Evolutionary conservation across 2,797 vertebrate genomes (phyloP).

Genomic region (Xiphophorus birchmanni): DNA sequence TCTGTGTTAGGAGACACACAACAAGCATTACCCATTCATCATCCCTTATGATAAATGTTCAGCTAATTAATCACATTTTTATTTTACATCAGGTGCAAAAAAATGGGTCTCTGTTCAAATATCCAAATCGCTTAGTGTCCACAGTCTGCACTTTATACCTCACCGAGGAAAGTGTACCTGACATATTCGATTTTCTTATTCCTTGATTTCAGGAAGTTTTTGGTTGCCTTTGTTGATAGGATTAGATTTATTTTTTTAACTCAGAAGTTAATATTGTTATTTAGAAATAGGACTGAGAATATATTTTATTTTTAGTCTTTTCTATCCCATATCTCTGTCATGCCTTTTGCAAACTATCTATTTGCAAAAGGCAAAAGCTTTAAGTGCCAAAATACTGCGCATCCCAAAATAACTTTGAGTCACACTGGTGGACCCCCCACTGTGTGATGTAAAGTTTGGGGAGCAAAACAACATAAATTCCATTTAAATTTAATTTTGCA

Average conservation of each 20-base stretch:
- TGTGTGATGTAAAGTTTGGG: neutral
- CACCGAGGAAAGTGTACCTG: neutral
- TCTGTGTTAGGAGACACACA: neutral
- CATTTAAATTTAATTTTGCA: neutral
- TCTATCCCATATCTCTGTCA: neutral
- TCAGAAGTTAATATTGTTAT: slow-evolving; percentile 1
- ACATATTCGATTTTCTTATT: neutral
- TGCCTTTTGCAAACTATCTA: slow-evolving; percentile 13
- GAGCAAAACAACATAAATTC: neutral
- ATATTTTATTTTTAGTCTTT: neutral
- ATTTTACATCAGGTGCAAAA: slow-evolving; percentile 30
- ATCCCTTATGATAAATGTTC: slow-evolving; percentile 39
- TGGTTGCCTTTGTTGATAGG: neutral
- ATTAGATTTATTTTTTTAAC: neutral
- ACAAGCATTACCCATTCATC: slow-evolving; percentile 55
- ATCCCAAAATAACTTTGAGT: slow-evolving; percentile 28
- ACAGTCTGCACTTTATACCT: neutral
- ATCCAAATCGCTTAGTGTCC: neutral
- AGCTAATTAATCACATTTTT: slow-evolving; percentile 52
- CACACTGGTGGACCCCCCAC: slow-evolving; percentile 16
- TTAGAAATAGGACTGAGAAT: neutral
- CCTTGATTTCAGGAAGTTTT: neutral
- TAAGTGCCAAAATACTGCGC: neutral
- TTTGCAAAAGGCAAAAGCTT: neutral
- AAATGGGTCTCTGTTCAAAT: slow-evolving; percentile 4